Evolutionary conservation across 1,140 invertebrate genomes (phyloP).

Genomic region (Cyclargus thomasi): DNA sequence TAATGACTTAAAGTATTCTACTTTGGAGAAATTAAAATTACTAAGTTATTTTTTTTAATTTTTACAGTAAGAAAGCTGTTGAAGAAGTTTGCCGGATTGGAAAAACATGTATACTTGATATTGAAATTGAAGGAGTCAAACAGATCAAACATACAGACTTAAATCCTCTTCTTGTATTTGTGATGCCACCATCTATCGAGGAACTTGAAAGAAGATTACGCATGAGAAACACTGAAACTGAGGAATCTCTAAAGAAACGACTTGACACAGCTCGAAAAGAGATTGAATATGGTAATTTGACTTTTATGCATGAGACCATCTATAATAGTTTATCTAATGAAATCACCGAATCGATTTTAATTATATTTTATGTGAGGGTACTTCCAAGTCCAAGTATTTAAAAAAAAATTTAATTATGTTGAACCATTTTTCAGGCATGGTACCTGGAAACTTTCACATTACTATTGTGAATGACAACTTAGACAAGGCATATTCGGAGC

Average conservation of each 20-base stretch:
- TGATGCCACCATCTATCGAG: slow-evolving; percentile 93
- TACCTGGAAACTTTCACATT: slow-evolving; percentile 90
- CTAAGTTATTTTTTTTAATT: background rate
- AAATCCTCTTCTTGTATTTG: slow-evolving; percentile 91
- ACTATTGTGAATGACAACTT: slow-evolving; percentile 94
- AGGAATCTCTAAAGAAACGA: slow-evolving; percentile 87
- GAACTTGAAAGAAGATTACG: slow-evolving; percentile 87
- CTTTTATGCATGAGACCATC: background rate
- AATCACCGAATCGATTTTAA: background rate
- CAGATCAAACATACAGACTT: slow-evolving; percentile 88
- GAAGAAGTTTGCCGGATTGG: slow-evolving; percentile 86
- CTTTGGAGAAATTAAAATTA: no score
- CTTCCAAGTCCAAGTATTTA: background rate
- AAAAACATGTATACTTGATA: slow-evolving; percentile 95
- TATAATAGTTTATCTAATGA: background rate
- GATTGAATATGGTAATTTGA: slow-evolving; percentile 85
- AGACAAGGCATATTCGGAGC: slow-evolving; percentile 89
- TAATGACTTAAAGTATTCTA: no score
- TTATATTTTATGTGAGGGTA: no score
- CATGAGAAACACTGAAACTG: slow-evolving; percentile 90
- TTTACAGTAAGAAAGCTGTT: slow-evolving; percentile 89
- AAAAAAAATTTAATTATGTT: background rate
- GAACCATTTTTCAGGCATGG: slow-evolving; percentile 75
- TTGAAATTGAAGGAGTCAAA: slow-evolving; percentile 97
- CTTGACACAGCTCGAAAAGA: slow-evolving; percentile 85